phyloP scores from a whole-genome alignment of 2,888 invertebrate genomes.

The Ferrisia virgata region DNA sequence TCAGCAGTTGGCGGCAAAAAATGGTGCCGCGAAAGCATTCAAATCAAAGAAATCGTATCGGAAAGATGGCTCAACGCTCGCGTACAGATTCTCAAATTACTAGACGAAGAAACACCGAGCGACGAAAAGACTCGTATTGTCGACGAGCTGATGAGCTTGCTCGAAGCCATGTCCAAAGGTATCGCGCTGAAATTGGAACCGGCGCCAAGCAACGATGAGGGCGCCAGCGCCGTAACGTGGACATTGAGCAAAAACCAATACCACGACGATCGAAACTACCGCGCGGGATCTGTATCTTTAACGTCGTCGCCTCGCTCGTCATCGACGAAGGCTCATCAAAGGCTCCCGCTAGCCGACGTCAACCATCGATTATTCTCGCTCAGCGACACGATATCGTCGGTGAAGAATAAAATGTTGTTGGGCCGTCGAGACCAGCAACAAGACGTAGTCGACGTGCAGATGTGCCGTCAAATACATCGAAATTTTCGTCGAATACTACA shows the following conservation, averaged over 20 bases:
- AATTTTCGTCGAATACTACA: slow-evolving; percentile 34
- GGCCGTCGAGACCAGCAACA: neutral
- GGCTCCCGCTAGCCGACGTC: neutral
- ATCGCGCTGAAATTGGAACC: neutral
- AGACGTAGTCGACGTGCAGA: neutral
- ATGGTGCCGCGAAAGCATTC: neutral
- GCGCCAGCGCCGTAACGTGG: neutral
- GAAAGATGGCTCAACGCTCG: neutral
- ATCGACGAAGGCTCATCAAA: too few relatives aligned
- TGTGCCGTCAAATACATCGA: slow-evolving; percentile 7
- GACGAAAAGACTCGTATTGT: neutral
- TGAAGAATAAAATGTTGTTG: slow-evolving; percentile 22
- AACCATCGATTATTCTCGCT: neutral
- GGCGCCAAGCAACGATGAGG: neutral
- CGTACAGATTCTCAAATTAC: neutral
- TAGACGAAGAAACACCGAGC: neutral
- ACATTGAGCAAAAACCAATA: neutral
- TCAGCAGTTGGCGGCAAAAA: neutral
- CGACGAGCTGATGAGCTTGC: neutral
- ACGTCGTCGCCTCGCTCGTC: neutral
- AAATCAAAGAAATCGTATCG: neutral
- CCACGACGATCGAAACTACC: neutral
- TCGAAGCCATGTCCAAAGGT: neutral
- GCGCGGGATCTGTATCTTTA: too few relatives aligned
- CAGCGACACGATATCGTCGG: neutral